phyloP scores from a whole-genome alignment of 2,113 vertebrate species.

The Xenopus borealis region DNA sequence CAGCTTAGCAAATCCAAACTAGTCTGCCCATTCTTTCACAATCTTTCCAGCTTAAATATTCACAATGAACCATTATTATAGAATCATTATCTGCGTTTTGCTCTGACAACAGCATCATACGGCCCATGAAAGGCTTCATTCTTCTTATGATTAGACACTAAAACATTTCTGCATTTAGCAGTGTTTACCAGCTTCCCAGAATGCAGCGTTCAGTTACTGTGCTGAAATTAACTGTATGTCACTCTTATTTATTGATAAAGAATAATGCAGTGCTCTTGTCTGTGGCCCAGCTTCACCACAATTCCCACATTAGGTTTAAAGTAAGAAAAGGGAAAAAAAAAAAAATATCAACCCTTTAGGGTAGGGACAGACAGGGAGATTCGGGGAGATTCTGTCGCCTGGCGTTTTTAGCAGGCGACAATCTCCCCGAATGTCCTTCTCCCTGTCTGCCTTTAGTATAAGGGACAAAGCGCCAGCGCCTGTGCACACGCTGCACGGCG shows the following conservation, averaged over 20 bases:
- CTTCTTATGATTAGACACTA: conserved; percentile 87
- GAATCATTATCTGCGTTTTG: conserved; percentile 90
- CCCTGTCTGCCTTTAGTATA: too few relatives aligned
- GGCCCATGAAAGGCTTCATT: conserved; percentile 85
- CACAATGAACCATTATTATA: conserved; percentile 89
- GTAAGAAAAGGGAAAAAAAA: too few relatives aligned
- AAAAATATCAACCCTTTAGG: too few relatives aligned
- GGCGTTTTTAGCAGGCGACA: too few relatives aligned
- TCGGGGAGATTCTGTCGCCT: too few relatives aligned
- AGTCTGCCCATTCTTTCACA: conserved; percentile 75
- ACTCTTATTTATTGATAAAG: conserved; percentile 76
- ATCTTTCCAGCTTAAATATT: conserved; percentile 82
- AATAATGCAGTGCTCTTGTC: conserved; percentile 70
- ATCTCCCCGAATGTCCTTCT: too few relatives aligned
- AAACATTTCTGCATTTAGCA: conserved; percentile 88
- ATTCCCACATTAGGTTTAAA: conserved; percentile 23
- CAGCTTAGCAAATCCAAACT: conserved; percentile 73
- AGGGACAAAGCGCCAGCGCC: too few relatives aligned
- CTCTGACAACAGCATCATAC: conserved; percentile 84
- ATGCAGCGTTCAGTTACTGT: conserved; percentile 83
- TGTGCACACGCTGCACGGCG: too few relatives aligned
- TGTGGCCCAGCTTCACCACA: conserved; percentile 60
- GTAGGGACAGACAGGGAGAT: too few relatives aligned
- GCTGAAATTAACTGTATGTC: conserved; percentile 82
- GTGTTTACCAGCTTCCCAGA: conserved; percentile 78